Evolutionary conservation across 2,888 invertebrate species (phyloP).

Genomic region (Rhagium mordax): DNA sequence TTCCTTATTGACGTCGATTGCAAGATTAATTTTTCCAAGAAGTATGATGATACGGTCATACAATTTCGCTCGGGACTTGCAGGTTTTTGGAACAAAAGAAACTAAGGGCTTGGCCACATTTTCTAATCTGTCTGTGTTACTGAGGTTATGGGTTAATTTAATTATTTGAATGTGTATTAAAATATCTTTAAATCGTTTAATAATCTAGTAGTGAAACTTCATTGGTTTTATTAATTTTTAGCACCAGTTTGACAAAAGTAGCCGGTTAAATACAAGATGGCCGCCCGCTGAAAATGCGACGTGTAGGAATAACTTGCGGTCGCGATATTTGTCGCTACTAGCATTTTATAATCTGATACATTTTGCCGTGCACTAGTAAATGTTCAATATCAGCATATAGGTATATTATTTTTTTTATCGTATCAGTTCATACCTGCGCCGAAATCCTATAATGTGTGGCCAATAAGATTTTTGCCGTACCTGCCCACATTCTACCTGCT

Average conservation of each 20-base stretch:
- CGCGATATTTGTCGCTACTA: slow-evolving; percentile 34
- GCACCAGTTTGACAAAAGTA: slow-evolving; percentile 43
- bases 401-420: neutral
- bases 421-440: neutral
- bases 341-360: slow-evolving; percentile 28
- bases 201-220: neutral
- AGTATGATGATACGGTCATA: neutral
- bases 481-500: neutral
- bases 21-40: neutral
- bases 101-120: slow-evolving; percentile 55
- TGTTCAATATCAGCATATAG: neutral
- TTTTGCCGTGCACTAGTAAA: neutral
- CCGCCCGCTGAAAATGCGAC: slow-evolving; percentile 62
- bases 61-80: neutral
- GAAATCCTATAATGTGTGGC: neutral
- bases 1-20: slow-evolving; percentile 35
- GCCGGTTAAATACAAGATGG: slow-evolving; percentile 67
- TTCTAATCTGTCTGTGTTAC: neutral
- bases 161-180: neutral
- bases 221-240: slow-evolving; percentile 36
- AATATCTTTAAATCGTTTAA: neutral
- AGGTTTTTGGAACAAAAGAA: slow-evolving; percentile 50
- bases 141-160: neutral
- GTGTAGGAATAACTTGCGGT: slow-evolving; percentile 57
- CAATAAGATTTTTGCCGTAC: neutral